A percentile compares a stretch with the other conserved stretches of the same genome.
These are phyloP conservation scores for Neoascia interrupta DNA, from an alignment of 2,888 invertebrate species.

Conservation along the genomic window DNA sequence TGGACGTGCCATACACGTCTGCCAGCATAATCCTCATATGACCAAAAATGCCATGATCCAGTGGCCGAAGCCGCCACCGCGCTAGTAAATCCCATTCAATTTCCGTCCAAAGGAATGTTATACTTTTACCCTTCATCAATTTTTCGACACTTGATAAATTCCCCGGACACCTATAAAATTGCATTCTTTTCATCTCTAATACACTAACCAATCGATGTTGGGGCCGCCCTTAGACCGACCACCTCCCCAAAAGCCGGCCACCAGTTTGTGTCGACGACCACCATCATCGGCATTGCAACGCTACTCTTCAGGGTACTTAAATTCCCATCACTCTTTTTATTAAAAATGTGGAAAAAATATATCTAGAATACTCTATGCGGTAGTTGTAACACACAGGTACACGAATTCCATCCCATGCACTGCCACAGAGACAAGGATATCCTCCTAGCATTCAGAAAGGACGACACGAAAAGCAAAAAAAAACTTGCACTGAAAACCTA, in stretches of 20 bases:
- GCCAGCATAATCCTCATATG: neutral
- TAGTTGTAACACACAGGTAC: slow-evolving; percentile 54
- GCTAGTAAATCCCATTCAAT: slow-evolving; percentile 47
- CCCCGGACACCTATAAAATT: slow-evolving; percentile 79
- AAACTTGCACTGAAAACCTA: slow-evolving; percentile 54
- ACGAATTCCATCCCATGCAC: slow-evolving; percentile 23
- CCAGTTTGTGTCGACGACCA: neutral
- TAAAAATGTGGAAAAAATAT: neutral
- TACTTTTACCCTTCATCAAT: slow-evolving; percentile 61
- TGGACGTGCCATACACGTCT: neutral
- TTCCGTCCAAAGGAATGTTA: slow-evolving; percentile 16
- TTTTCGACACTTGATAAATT: slow-evolving; percentile 73
- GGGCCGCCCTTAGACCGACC: neutral
- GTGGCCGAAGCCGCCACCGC: neutral
- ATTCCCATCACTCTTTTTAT: slow-evolving; percentile 57
- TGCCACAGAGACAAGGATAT: neutral
- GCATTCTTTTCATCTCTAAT: slow-evolving; percentile 73
- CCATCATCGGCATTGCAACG: slow-evolving; percentile 14
- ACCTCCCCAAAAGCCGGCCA: too few relatives aligned
- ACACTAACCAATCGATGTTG: slow-evolving; percentile 56
- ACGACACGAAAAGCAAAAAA: neutral
- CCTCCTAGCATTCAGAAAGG: neutral
- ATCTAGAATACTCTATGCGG: slow-evolving; percentile 34
- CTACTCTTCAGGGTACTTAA: slow-evolving; percentile 52
- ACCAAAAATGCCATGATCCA: neutral